Evolutionary conservation across 1,140 invertebrate species (phyloP), one percentile per base, ranked within the genome.

Genomic region (Scaptomyza hsui): DNA sequence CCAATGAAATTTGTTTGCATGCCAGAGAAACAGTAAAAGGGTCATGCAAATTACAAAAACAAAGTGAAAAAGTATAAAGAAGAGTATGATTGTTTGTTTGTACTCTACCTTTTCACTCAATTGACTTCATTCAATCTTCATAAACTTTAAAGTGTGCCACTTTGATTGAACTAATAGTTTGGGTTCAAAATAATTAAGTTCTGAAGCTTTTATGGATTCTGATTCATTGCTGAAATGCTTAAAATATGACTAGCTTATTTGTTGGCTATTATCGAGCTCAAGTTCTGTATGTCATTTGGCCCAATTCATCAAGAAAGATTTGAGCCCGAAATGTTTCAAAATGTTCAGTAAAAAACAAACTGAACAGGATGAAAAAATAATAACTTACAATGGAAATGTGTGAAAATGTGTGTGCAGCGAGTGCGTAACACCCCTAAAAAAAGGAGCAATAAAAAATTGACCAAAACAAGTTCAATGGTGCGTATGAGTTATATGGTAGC

Each of bases 321-420:
- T 81, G 61, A 53, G 72, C 24, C 37, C 1, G 26, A 18, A 53
- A 85, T 83, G 64, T 78, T 78, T 83, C 71, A 83, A 69, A 48
- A 32, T 16, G 47, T n/a, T 29, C 15, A 44, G n/a, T n/a, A 49
- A 57, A 62, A 64, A 69, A 59, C 2, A 29, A 29, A 9, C 59
- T 72, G 61, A 47, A 49, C 68, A 47, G 61, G 44, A 72, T 53
- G 73, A 63, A 59, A 56, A 57, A 85, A 79, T 85, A 37, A 37
- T 85, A 79, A 79, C 85, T 83, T 79, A 73, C 71, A 64, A 83
- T 79, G 80, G 72, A 75, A 83, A 83, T 85, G 59, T 78, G 80
- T 64, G 75, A 60, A 81, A 81, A 81, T 51, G 35, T 67, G 51
- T 67, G 45, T 55, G 44, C 12, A 13, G 21, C 15, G 44, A 13